A percentile compares a stretch with the other conserved stretches of the same genome.
Evolutionary conservation across 2,797 vertebrate species (phyloP).

Genomic region (Eleutherodactylus coqui): DNA sequence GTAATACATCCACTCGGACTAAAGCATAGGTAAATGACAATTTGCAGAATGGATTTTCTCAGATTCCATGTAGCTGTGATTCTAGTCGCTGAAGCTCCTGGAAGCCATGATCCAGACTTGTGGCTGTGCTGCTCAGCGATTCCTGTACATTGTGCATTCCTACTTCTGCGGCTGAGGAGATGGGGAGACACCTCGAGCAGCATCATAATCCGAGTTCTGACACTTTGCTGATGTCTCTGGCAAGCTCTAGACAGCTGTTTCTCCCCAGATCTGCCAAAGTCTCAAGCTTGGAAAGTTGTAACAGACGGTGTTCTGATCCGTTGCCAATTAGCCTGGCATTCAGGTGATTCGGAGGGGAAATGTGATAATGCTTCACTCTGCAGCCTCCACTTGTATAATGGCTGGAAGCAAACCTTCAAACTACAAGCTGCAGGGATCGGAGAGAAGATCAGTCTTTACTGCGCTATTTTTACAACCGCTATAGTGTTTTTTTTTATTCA

Average conservation of each 20-base stretch:
- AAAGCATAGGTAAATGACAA: neutral
- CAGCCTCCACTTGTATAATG: neutral
- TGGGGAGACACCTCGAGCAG: neutral
- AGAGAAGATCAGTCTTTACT: neutral
- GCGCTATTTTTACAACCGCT: neutral
- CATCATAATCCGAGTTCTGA: slow-evolving; percentile 7
- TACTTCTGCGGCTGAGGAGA: neutral
- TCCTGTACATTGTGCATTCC: rapidly evolving
- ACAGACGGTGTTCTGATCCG: slow-evolving; percentile 12
- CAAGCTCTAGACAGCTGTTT: slow-evolving; percentile 12
- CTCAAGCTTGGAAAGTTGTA: slow-evolving; percentile 29
- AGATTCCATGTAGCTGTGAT: neutral
- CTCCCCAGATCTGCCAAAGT: slow-evolving; percentile 26
- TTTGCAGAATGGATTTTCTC: neutral
- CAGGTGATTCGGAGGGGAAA: slow-evolving; percentile 13
- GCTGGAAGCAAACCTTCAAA: neutral
- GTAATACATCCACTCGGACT: neutral
- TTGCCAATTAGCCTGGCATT: slow-evolving; percentile 20
- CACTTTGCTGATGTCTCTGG: slow-evolving; percentile 26
- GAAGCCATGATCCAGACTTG: neutral
- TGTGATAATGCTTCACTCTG: neutral
- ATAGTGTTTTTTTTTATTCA: no score
- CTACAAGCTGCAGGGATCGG: neutral
- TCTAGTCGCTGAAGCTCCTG: neutral
- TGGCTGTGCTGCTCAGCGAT: neutral